phyloP scores from a whole-genome alignment of 2,888 invertebrate species.

The Phyllotreta striolata region DNA sequence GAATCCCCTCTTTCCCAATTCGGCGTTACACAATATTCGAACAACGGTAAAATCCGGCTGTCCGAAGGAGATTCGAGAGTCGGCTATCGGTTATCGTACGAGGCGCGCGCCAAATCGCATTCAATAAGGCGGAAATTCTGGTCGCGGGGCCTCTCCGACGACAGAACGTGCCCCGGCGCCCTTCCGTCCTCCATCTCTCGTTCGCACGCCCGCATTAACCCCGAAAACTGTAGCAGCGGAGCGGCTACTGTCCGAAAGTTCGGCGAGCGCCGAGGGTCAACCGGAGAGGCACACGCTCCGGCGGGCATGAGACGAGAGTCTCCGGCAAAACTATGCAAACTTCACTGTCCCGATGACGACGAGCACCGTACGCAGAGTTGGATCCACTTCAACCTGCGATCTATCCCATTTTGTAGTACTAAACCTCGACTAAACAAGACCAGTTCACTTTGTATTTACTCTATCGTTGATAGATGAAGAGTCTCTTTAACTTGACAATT shows the following conservation, averaged over 20 bases:
- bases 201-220: conserved; percentile 30
- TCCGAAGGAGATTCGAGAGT: neutral
- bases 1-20: neutral
- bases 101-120: conserved; percentile 26
- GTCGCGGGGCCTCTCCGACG: conserved; percentile 24
- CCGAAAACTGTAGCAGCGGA: conserved; percentile 8
- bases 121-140: conserved; percentile 29
- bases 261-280: neutral
- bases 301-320: too few species aligned
- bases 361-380: neutral
- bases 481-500: too few species aligned
- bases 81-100: conserved; percentile 3
- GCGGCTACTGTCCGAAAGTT: conserved; percentile 15
- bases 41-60: conserved; percentile 10
- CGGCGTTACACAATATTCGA: conserved; percentile 2
- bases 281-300: neutral
- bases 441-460: too few species aligned
- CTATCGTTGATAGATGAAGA: too few species aligned
- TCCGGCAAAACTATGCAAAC: too few species aligned
- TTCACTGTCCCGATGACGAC: neutral
- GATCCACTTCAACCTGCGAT: too few species aligned
- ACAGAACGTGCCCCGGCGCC: conserved; percentile 8
- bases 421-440: too few species aligned
- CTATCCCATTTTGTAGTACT: too few species aligned
- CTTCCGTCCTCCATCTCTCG: conserved; percentile 1